These are phyloP conservation scores for Eutrigla gurnardus DNA, from an alignment of 2,797 vertebrate genomes.

Conservation along the genomic window DNA sequence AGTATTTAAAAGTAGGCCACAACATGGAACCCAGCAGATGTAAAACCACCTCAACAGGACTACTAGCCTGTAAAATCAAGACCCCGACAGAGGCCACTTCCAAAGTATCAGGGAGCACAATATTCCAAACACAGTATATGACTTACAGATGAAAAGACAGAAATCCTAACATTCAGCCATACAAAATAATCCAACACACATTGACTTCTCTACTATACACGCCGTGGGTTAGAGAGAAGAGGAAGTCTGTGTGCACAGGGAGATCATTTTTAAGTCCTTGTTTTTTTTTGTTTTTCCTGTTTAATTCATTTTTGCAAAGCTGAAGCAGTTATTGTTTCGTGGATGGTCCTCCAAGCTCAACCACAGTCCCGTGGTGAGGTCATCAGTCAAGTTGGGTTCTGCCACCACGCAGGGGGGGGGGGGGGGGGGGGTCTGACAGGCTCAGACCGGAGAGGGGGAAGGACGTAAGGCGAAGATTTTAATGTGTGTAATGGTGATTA, in stretches of 20 bases:
- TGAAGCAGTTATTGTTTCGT: constrained; percentile 80
- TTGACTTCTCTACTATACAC: constrained; percentile 71
- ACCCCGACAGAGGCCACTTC: constrained; percentile 81
- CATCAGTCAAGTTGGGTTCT: constrained; percentile 57
- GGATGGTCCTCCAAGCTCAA: constrained; percentile 77
- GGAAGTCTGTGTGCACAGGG: constrained; percentile 76
- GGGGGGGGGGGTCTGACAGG: constrained; percentile 54
- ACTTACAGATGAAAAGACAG: constrained; percentile 80
- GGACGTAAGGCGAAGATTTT: constrained; percentile 69
- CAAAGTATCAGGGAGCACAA: constrained; percentile 82
- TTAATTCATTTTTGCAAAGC: constrained; percentile 82
- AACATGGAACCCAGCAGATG: constrained; percentile 87
- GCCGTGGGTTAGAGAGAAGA: constrained; percentile 73
- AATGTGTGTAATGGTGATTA: constrained; percentile 53
- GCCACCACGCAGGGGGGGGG: constrained; percentile 21
- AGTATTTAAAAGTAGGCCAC: constrained; percentile 82
- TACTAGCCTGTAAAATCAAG: constrained; percentile 78
- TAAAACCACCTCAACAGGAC: constrained; percentile 89
- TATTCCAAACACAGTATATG: constrained; percentile 82
- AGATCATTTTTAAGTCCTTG: constrained; percentile 57
- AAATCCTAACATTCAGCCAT: constrained; percentile 82
- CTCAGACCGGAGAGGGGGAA: constrained; percentile 58
- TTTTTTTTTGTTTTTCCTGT: constrained; percentile 29
- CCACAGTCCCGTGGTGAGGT: constrained; percentile 68
- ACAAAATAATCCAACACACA: constrained; percentile 78